Percentiles rank a stretch among this genome's conserved stretches.
phyloP scores from a whole-genome alignment of 2,888 invertebrate species.

The Lacanobia wlatinum region DNA sequence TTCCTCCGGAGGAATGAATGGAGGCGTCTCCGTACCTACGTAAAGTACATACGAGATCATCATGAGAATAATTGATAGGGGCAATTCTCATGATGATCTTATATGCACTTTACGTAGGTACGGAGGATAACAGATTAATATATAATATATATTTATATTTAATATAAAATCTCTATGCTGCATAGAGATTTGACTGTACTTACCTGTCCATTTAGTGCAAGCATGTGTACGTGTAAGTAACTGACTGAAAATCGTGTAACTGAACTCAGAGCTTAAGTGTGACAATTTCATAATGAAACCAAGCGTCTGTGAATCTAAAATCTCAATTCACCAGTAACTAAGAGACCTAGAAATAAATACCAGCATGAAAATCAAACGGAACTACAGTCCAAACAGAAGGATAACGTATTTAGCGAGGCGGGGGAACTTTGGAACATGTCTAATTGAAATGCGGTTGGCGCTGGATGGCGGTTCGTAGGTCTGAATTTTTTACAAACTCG shows the following conservation, averaged over 20 bases:
- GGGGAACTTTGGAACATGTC: slow-evolving; percentile 57
- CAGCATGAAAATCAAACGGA: slow-evolving; percentile 44
- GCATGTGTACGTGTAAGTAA: no score
- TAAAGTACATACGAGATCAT: neutral
- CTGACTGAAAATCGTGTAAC: neutral
- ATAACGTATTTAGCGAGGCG: slow-evolving; percentile 54
- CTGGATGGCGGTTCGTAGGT: slow-evolving; percentile 13
- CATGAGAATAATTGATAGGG: no score
- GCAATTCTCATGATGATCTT: no score
- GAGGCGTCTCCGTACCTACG: no score
- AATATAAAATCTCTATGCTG: no score
- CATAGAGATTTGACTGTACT: neutral
- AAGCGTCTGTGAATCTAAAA: slow-evolving; percentile 10
- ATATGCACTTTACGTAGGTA: no score
- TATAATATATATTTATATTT: no score
- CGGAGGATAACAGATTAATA: no score
- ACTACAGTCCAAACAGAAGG: slow-evolving; percentile 27
- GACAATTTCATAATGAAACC: neutral
- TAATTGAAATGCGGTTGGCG: slow-evolving; percentile 66
- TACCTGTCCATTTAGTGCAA: neutral
- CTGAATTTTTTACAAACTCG: slow-evolving; percentile 68
- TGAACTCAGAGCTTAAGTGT: neutral
- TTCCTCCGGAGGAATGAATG: no score
- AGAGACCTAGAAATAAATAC: slow-evolving; percentile 20
- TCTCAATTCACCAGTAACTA: neutral